These are phyloP conservation scores for Argynnis bischoffii DNA, from an alignment of 2,888 invertebrate genomes.

Conservation along the genomic window DNA sequence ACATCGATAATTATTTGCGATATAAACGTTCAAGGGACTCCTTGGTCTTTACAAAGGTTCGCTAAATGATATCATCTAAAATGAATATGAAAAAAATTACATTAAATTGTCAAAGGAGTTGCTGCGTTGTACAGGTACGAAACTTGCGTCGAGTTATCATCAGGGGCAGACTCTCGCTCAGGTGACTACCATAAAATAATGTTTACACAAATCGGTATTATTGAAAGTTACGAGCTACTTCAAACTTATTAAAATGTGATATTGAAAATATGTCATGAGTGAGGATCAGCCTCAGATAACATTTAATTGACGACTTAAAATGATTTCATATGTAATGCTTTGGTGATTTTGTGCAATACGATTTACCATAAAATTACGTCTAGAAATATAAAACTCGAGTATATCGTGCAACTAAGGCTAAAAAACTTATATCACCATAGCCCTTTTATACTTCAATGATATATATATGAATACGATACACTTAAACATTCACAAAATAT, in stretches of 20 bases:
- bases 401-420: constrained; percentile 58
- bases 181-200: background rate
- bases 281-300: constrained; percentile 11
- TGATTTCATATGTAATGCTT: constrained; percentile 29
- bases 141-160: constrained; percentile 1
- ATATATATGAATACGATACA: constrained; percentile 28
- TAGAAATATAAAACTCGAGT: constrained; percentile 63
- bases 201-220: background rate
- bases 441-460: constrained; percentile 29
- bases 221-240: background rate
- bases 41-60: constrained; percentile 50
- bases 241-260: background rate
- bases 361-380: constrained; percentile 58
- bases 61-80: constrained; percentile 67
- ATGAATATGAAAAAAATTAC: constrained; percentile 41
- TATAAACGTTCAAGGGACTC: constrained; percentile 40
- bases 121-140: constrained; percentile 23
- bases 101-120: constrained; percentile 19
- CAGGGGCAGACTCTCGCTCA: constrained; percentile 1
- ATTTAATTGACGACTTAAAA: constrained; percentile 7
- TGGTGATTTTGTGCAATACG: constrained; percentile 71
- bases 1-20: constrained; percentile 22
- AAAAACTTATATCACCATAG: constrained; percentile 39
- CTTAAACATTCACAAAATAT: constrained; percentile 35
- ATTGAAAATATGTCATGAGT: background rate